Percentiles rank a stretch among this genome's conserved stretches.
Evolutionary conservation across 2,888 invertebrate genomes (phyloP).

Genomic region (Morpho achilles): DNA sequence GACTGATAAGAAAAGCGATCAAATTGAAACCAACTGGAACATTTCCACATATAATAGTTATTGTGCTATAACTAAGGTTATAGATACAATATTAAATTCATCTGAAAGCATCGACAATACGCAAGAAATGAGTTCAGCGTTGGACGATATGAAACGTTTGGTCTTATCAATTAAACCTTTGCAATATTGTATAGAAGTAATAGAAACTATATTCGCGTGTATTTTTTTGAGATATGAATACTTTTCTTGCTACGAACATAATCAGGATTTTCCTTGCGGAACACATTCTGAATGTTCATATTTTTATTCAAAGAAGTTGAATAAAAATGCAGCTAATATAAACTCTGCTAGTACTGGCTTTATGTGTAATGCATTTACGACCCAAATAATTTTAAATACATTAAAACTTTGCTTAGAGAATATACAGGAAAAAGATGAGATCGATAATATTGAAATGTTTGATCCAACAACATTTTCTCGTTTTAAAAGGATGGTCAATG

Average conservation of each 20-base stretch:
- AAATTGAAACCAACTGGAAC: slow-evolving; percentile 57
- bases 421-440: slow-evolving; percentile 50
- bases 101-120: slow-evolving; percentile 50
- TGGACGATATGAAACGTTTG: slow-evolving; percentile 69
- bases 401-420: slow-evolving; percentile 77
- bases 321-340: slow-evolving; percentile 40
- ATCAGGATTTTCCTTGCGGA: slow-evolving; percentile 61
- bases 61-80: slow-evolving; percentile 70
- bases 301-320: slow-evolving; percentile 67
- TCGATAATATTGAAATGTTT: slow-evolving; percentile 41
- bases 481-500: slow-evolving; percentile 62
- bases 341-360: slow-evolving; percentile 65
- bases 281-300: slow-evolving; percentile 73
- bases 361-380: slow-evolving; percentile 79
- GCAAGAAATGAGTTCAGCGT: slow-evolving; percentile 55
- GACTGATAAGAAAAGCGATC: slow-evolving; percentile 38
- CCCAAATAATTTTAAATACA: slow-evolving; percentile 78
- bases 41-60: slow-evolving; percentile 72
- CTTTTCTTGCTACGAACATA: slow-evolving; percentile 74
- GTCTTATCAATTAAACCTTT: slow-evolving; percentile 68
- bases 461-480: slow-evolving; percentile 42
- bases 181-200: slow-evolving; percentile 78
- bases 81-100: slow-evolving; percentile 66
- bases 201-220: slow-evolving; percentile 86
- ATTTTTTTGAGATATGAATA: slow-evolving; percentile 83